Percentiles rank a stretch among this genome's conserved stretches.
These are phyloP conservation scores for Cyprinodon brontotheroides DNA, from an alignment of 2,113 vertebrate genomes.

Conservation along the genomic window DNA sequence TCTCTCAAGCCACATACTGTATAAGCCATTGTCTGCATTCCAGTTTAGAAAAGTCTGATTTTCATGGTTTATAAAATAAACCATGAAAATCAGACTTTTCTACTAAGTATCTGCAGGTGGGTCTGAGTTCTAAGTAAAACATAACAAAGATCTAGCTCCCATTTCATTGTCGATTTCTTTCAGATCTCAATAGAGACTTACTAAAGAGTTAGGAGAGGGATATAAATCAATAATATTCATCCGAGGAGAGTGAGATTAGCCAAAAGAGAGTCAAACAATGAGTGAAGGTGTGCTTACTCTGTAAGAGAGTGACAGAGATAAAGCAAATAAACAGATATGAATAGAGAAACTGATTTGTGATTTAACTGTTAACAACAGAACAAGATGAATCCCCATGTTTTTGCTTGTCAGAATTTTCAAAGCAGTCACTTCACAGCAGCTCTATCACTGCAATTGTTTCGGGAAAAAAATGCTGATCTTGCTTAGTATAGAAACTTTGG, in stretches of 20 bases:
- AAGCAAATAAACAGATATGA: not conserved
- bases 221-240: slow-evolving; percentile 7
- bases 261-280: not conserved
- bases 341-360: not conserved
- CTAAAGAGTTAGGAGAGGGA: not conserved
- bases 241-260: not conserved
- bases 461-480: no score
- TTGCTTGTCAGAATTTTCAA: no score
- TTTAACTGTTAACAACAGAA: not conserved
- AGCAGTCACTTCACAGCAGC: no score
- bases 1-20: no score
- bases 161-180: not conserved
- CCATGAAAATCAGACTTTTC: no score
- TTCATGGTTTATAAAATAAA: no score
- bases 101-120: no score
- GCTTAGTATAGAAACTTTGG: no score
- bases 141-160: not conserved
- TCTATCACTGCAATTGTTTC: no score
- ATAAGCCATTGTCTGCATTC: no score
- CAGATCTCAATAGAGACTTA: not conserved
- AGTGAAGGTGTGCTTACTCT: not conserved
- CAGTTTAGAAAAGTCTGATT: no score
- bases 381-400: not conserved
- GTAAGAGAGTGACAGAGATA: slow-evolving; percentile 1
- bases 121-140: no score